Evolutionary conservation across 1,140 invertebrate genomes (phyloP).

Genomic region (Chironomus striatipennis): DNA sequence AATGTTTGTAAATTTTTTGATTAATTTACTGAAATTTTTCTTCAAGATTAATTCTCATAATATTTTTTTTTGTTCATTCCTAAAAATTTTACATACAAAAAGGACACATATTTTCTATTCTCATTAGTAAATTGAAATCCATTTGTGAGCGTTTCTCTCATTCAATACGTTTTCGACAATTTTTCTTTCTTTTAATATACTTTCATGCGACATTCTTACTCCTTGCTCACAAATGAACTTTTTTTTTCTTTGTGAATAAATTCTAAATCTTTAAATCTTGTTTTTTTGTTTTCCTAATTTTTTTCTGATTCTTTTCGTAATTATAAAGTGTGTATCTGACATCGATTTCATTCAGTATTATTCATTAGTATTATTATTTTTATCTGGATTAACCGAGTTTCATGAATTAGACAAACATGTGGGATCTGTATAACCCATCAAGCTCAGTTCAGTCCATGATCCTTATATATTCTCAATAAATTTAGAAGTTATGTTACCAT

Average conservation of each 20-base stretch:
- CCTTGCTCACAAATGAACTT: not conserved
- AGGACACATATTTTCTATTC: not conserved
- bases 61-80: not conserved
- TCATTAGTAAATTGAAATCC: not conserved
- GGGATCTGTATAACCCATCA: too few species aligned
- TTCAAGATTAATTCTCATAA: too few species aligned
- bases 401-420: too few species aligned
- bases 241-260: not conserved
- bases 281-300: not conserved
- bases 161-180: too few species aligned
- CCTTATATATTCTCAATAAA: not conserved
- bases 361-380: too few species aligned
- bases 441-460: too few species aligned
- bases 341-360: not conserved
- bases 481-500: constrained; percentile 1
- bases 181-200: too few species aligned
- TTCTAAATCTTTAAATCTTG: not conserved
- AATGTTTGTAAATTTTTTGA: not conserved
- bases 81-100: constrained; percentile 10
- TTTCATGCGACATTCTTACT: too few species aligned
- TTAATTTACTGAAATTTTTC: not conserved
- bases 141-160: not conserved
- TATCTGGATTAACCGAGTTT: too few species aligned
- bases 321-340: not conserved
- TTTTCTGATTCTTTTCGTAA: not conserved